Evolutionary conservation across 92 coral and sea anemone species (phyloP).

Genomic region (Epizoanthus stellaris): DNA sequence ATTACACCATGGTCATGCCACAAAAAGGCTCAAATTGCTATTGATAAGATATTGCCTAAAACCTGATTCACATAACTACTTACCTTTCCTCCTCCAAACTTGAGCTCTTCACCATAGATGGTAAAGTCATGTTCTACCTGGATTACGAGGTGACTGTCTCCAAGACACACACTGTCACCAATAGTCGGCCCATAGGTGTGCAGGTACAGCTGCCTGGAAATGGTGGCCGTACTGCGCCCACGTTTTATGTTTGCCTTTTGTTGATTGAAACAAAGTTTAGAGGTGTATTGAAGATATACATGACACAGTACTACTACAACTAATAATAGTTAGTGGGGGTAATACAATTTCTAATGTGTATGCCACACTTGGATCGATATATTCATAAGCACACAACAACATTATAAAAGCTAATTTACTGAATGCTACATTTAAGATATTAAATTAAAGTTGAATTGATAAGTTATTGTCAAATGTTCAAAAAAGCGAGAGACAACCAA

Average conservation of each 20-base stretch:
- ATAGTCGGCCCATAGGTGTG: conserved; percentile 72
- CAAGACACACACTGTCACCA: conserved; percentile 72
- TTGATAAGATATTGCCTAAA: background rate
- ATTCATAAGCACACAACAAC: too few species aligned
- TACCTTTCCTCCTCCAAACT: conserved; percentile 83
- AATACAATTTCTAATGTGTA: too few species aligned
- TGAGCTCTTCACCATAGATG: conserved; percentile 76
- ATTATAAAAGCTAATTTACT: too few species aligned
- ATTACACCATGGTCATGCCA: background rate
- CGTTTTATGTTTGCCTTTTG: conserved; percentile 14
- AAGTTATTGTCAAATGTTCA: too few species aligned
- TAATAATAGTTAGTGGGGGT: too few species aligned
- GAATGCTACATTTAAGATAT: too few species aligned
- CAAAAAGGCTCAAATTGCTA: background rate
- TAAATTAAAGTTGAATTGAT: too few species aligned
- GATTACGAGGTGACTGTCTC: conserved; percentile 66
- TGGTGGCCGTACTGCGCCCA: conserved; percentile 49
- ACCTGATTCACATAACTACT: background rate
- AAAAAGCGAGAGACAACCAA: too few species aligned
- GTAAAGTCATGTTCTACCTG: conserved; percentile 71
- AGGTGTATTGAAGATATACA: background rate
- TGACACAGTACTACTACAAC: background rate
- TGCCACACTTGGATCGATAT: too few species aligned
- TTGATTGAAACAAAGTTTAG: background rate
- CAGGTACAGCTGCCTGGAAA: conserved; percentile 53